phyloP scores from a whole-genome alignment of 2,888 invertebrate genomes.

The Notodonta ziczac region DNA sequence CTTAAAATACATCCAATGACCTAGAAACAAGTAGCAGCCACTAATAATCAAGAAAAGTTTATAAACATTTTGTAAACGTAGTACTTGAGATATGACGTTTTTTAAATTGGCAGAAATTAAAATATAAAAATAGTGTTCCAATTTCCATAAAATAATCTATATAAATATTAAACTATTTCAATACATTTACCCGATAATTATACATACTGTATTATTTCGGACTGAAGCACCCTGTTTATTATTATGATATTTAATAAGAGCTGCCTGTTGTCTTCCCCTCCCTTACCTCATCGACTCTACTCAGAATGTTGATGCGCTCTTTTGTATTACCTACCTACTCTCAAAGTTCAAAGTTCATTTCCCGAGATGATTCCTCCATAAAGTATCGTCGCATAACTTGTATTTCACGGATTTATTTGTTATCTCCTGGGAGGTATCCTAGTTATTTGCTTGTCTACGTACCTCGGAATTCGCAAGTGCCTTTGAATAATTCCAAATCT shows the following conservation, averaged over 20 bases:
- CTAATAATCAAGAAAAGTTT: no score
- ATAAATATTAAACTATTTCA: no score
- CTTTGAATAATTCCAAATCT: slow-evolving; percentile 32
- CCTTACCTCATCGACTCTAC: slow-evolving; percentile 17
- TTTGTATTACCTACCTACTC: slow-evolving; percentile 51
- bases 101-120: no score
- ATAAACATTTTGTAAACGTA: no score
- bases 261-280: slow-evolving; percentile 30
- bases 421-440: slow-evolving; percentile 26
- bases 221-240: slow-evolving; percentile 34
- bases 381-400: slow-evolving; percentile 61
- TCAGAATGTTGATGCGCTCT: slow-evolving; percentile 54
- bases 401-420: slow-evolving; percentile 59
- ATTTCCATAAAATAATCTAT: no score
- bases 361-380: slow-evolving; percentile 52
- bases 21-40: no score
- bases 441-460: slow-evolving; percentile 32
- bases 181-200: no score
- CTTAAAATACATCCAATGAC: no score
- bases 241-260: slow-evolving; percentile 57
- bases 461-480: slow-evolving; percentile 20
- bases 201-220: no score
- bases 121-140: no score
- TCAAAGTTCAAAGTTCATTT: slow-evolving; percentile 58
- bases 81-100: no score